Base-by-base conservation (phyloP, 2,888 invertebrate species). In the Scelioninae gen. 1 region DNA sequence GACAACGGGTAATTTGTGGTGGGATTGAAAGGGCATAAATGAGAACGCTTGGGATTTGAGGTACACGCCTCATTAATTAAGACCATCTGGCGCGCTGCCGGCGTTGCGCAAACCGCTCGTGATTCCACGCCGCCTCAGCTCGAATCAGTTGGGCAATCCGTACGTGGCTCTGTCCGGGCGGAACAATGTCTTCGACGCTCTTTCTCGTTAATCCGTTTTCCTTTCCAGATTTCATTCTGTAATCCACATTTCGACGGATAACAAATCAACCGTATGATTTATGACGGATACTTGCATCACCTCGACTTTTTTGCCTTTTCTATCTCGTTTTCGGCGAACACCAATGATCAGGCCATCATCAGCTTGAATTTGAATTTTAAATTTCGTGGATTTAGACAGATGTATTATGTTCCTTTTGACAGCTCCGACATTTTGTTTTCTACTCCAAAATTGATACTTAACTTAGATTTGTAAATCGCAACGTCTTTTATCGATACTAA, bases 61-160 rank as follows among this genome's bases (percentile, higher is more conserved):
- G 81, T 75, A 81, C 81, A 81, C 81, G 81, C 81, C 81, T 81
- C 75, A 81, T 81, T 81, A 81, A 81, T 81, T 81, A 81, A 81
- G 75, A 81, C 68, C 81, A 81, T 81, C 81, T 81, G 81, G 80
- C 74, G 62, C 62, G 63, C 63, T 75, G 75, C 75, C 60, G 81
- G 55, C 40, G 65, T 81, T 81, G 81, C 81, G 81, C 75, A 81
- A 81, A 81, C 69, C 31, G 74, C 74, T 75, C 81, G 81, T 81
- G 81, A 81, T 81, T 75, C 81, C 69, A 69, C 63, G 23, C 23
- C 23, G 23, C 23, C 23, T 23, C 23, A 69, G 38, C 71, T 43
- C 49, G 63, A 53, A 72, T 68, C 62, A 56, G 80, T 75, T 75
- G 60, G 58, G 81, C 69, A 81, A 81, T 66, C 53, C 72, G 79